Evolutionary conservation across 2,113 vertebrate genomes (phyloP).

Genomic region (Gambusia holbrooki): DNA sequence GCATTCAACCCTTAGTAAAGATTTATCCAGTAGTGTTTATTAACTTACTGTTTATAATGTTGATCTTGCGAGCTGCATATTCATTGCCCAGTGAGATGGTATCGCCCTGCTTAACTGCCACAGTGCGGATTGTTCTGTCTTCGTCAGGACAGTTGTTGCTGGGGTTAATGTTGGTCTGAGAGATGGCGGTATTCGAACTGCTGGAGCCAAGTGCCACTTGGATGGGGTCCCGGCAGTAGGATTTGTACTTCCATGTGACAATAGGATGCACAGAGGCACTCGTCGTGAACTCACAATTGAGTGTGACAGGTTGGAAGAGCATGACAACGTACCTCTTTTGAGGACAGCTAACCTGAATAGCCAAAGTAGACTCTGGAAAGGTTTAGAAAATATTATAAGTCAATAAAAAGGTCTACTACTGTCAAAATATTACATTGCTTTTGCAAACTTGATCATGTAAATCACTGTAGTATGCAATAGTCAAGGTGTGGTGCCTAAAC

Average conservation of each 20-base stretch:
- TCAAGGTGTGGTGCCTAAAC: slow-evolving; percentile 20
- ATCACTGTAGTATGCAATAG: neutral
- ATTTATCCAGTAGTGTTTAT: neutral
- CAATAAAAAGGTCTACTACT: neutral
- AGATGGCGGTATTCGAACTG: slow-evolving; percentile 80
- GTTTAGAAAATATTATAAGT: neutral
- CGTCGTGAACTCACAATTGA: slow-evolving; percentile 83
- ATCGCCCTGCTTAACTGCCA: slow-evolving; percentile 85
- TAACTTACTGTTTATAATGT: slow-evolving; percentile 81
- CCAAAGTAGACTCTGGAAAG: slow-evolving; percentile 64
- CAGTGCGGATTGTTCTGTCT: slow-evolving; percentile 82
- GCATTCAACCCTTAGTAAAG: neutral
- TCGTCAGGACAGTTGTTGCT: slow-evolving; percentile 87
- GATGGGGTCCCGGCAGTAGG: slow-evolving; percentile 87
- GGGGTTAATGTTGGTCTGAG: slow-evolving; percentile 84
- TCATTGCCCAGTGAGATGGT: slow-evolving; percentile 78
- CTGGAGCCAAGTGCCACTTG: slow-evolving; percentile 85
- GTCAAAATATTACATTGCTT: neutral
- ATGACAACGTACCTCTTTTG: slow-evolving; percentile 81
- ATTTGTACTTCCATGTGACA: slow-evolving; percentile 89
- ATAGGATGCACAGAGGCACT: slow-evolving; percentile 64
- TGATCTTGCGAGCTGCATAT: slow-evolving; percentile 87
- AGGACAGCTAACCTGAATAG: slow-evolving; percentile 71
- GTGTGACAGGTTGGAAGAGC: slow-evolving; percentile 88
- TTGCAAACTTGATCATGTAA: neutral